These are phyloP conservation scores for Protosalanx chinensis DNA, from an alignment of 2,797 vertebrate species.

Conservation along the genomic window DNA sequence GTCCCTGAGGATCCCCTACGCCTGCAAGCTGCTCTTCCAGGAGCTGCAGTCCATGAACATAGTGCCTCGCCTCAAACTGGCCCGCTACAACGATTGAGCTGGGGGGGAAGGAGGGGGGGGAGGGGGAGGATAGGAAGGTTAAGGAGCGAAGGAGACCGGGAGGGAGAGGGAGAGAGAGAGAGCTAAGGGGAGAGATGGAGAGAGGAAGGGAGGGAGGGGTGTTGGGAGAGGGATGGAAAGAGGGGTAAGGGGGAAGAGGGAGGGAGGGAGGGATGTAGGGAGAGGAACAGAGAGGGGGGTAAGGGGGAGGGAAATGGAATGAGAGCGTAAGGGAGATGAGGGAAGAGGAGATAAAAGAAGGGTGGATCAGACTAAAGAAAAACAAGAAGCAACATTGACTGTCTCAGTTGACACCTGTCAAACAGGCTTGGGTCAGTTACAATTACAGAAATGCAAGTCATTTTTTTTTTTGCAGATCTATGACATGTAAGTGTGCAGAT, in stretches of 20 bases:
- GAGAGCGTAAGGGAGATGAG: constrained; percentile 29
- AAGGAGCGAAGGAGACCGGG: not conserved
- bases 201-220: not conserved
- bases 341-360: not conserved
- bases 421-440: not conserved
- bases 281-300: not conserved
- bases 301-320: constrained; percentile 10
- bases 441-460: constrained; percentile 9
- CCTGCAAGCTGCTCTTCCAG: constrained; percentile 98
- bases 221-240: constrained; percentile 22
- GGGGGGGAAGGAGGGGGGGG: constrained; percentile 13
- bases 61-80: constrained; percentile 91
- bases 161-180: too few relatives aligned
- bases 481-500: not conserved
- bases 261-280: constrained; percentile 2
- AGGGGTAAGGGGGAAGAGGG: constrained; percentile 22
- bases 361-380: too few relatives aligned
- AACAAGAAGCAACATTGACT: not conserved
- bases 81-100: constrained; percentile 91
- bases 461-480: not conserved
- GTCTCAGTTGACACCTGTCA: constrained; percentile 14
- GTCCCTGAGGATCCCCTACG: constrained; percentile 93
- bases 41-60: constrained; percentile 99
- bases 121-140: constrained; percentile 27
- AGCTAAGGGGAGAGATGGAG: too few relatives aligned